Base-by-base conservation (phyloP, 1,140 invertebrate genomes). In the Hetaerina americana region DNA sequence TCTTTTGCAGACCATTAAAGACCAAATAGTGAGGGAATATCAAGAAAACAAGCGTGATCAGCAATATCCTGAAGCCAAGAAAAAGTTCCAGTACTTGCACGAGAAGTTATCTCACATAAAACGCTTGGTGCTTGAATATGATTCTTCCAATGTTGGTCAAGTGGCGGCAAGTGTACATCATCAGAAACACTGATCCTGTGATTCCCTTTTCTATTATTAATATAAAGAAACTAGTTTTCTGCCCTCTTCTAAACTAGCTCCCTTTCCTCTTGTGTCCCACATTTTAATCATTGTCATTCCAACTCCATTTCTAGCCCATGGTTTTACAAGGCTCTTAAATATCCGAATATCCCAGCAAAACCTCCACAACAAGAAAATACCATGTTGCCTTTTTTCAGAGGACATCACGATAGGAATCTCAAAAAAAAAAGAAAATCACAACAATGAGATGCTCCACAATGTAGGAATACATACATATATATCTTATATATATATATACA, bases 61-160 rank as follows among this genome's bases (percentile, higher is more conserved):
- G 3, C 83, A 85, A 68, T 92, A 92, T 78, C 85, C 89, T 75
- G 84, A 88, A 72, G 86, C 89, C 73, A 91, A 90, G 80, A 82
- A 83, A 76, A 86, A 92, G 72, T 93, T 94, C 79, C 85, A 92
- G 73, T 95, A 93, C 81, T 84, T 97, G 75, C 93, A 96, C 79
- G 88, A 89, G 69, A 97, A 96, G 80, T 84, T 97, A 79, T 90
- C 90, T 73, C 91, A 95, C 80, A 95, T 96, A 78, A 96, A 96
- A 82, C 85, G 87, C 75, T 84, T 95, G 77, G 92, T 96, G 22
- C 78, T 84, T 71, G 91, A 94, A 26, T 96, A 91, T 82, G 93
- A 96, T 73, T 57, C 40, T 57, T 57, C 40, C 22, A n/a, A 18
- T 57, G 22, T 3, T 57, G 40, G 40, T 18, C 40, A 57, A 12